Evolutionary conservation across 1,140 invertebrate species (phyloP), one percentile per base, ranked within the genome.

Genomic region (Probaryconus sp.): DNA sequence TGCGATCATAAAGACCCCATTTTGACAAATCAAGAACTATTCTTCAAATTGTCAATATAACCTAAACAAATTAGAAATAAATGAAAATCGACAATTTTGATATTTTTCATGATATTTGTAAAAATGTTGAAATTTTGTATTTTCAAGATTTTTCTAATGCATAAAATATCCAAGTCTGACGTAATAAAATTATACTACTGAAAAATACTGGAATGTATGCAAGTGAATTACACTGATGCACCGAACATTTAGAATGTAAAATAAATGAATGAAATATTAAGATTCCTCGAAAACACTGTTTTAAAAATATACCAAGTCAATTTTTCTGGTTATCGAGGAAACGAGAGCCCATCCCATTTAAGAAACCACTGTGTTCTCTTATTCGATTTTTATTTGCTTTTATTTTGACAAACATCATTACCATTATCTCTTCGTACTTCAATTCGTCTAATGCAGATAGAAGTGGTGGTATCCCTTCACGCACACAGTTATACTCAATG

Each of bases 141-240:
- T n/a, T n/a, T n/a, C n/a, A n/a, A n/a, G n/a, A n/a, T n/a, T n/a
- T n/a, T n/a, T n/a, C n/a, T n/a, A n/a, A n/a, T n/a, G 7, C 3
- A 24, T 24, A 7, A 24, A 24, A 24, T 7, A 24, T 24, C 21
- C 3, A 24, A 10, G 37, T 56, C 28, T 20, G 40, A 58, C 28
- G 24, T 35, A 58, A 58, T 45, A 58, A 58, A 58, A 35, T 28
- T 35, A 26, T 0, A 45, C 40, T 58, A 58, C 53, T 58, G 43
- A 58, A 58, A 45, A 43, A 45, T 58, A 37, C 42, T 58, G 7
- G 10, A 45, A 35, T 4, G n/a, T n/a, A n/a, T n/a, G n/a, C n/a
- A n/a, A n/a, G n/a, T n/a, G n/a, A n/a, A n/a, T n/a, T n/a, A n/a
- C n/a, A n/a, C n/a, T n/a, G n/a, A n/a, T n/a, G n/a, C n/a, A n/a